Conservation (phyloP, 2,888 invertebrate genomes). For the Habrosyne pyritoides region DNA sequence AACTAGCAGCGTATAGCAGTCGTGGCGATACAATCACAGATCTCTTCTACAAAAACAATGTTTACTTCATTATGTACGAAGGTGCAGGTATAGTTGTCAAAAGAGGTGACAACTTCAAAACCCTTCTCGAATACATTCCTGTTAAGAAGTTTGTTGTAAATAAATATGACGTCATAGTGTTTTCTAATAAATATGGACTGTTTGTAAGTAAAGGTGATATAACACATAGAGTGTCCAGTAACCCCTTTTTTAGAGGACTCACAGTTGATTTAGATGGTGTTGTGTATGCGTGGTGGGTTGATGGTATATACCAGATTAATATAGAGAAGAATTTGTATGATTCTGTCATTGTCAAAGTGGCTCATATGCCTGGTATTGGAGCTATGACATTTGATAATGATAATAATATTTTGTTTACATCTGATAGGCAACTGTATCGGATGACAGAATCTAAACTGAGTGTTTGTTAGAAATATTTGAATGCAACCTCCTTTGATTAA, state of each 20-base stretch:
- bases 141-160: conserved; percentile 65
- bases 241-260: conserved; percentile 66
- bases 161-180: conserved; percentile 59
- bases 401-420: conserved; percentile 65
- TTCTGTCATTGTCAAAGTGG: conserved; percentile 54
- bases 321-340: conserved; percentile 48
- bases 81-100: conserved; percentile 58
- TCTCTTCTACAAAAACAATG: conserved; percentile 59
- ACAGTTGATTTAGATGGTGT: conserved; percentile 60
- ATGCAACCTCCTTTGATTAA: too few species aligned
- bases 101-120: conserved; percentile 57
- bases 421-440: conserved; percentile 51
- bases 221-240: conserved; percentile 53
- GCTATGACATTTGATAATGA: conserved; percentile 66
- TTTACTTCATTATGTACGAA: conserved; percentile 59
- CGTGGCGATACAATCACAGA: conserved; percentile 58
- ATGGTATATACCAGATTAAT: conserved; percentile 64
- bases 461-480: conserved; percentile 20
- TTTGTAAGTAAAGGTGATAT: conserved; percentile 53
- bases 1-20: conserved; percentile 58
- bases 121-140: conserved; percentile 45
- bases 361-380: conserved; percentile 53
- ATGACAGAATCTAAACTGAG: conserved; percentile 41
- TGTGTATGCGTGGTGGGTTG: conserved; percentile 73
- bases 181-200: conserved; percentile 56